These are phyloP conservation scores for Pharmacophagus antenor DNA, from an alignment of 2,888 invertebrate species.

Conservation along the genomic window DNA sequence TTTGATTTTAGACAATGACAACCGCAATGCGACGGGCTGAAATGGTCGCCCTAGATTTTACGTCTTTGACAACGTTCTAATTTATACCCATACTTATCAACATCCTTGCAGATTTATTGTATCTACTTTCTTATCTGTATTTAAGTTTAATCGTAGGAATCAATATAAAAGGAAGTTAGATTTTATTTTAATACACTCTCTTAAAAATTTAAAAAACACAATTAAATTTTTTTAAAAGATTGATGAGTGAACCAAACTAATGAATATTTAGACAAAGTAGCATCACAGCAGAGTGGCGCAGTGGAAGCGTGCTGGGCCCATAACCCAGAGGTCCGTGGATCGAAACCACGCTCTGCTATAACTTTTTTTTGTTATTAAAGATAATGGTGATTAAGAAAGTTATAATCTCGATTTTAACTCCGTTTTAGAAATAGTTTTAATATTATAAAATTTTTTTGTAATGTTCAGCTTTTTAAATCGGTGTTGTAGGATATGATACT, in stretches of 20 bases:
- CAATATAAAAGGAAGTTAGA: too few relatives aligned
- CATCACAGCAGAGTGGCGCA: conserved; percentile 87
- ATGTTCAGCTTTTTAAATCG: not conserved
- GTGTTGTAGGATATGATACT: not conserved
- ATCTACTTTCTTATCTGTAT: not conserved
- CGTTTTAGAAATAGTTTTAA: too few relatives aligned
- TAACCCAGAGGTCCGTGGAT: conserved; percentile 96
- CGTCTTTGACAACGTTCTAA: conserved; percentile 5
- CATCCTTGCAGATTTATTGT: not conserved
- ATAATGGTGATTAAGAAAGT: not conserved
- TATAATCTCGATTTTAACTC: too few relatives aligned
- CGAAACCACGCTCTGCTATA: conserved; percentile 90
- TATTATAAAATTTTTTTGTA: not conserved
- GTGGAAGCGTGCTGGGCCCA: conserved; percentile 92
- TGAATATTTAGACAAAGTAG: not conserved
- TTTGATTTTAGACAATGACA: conserved; percentile 9
- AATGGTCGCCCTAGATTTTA: conserved; percentile 1
- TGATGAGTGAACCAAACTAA: not conserved
- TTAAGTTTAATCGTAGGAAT: not conserved
- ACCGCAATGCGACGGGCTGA: conserved; percentile 16
- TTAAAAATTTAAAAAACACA: too few relatives aligned
- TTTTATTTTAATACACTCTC: too few relatives aligned
- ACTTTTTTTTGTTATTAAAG: conserved; percentile 1
- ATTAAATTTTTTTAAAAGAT: not conserved
- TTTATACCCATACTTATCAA: not conserved